Evolutionary conservation across 2,888 invertebrate genomes (phyloP), one percentile per base, ranked within the genome.

Genomic region (Cantharis nigra): DNA sequence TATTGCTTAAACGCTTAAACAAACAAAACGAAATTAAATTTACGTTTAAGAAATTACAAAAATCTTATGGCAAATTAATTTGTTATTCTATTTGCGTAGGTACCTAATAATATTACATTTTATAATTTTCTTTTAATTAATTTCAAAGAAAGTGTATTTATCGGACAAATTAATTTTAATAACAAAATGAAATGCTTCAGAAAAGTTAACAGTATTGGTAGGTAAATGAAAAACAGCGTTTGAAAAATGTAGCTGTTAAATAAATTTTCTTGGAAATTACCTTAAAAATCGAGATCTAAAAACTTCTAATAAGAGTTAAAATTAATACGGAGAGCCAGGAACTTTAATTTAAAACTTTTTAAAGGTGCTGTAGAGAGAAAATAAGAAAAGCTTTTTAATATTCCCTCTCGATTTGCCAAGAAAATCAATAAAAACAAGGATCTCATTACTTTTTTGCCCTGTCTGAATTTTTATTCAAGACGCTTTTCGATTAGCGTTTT

Each of bases 351-450:
- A 78, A 82, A 83, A 83, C 79, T 84, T 83, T 82, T 81, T 79
- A 80, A 81, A 82, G 80, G 81, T 78, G 81, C 80, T 77, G 79
- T 26, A 67, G 65, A 80, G 77, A 80, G 80, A 78, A 84, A 86
- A 85, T 85, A 84, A 85, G 85, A 85, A 86, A 84, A 84, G 83
- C 85, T 85, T 86, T 85, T 86, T 85, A 86, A 86, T 86, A 85
- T 85, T 85, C 85, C 81, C 81, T 76, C 85, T 85, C 85, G 85
- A 86, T 86, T 85, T 86, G 83, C 83, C 81, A 78, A 77, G 85
- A 86, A 85, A 85, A 86, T 86, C 86, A 82, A 86, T 86, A 86
- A 85, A 86, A 86, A 86, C 85, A 84, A 85, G 86, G 86, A 85
- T 86, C 85, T 85, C 86, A 85, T 85, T 85, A 85, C 85, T 85